Base-by-base conservation (phyloP, 1,140 invertebrate genomes). In the Mylabris phalerata region DNA sequence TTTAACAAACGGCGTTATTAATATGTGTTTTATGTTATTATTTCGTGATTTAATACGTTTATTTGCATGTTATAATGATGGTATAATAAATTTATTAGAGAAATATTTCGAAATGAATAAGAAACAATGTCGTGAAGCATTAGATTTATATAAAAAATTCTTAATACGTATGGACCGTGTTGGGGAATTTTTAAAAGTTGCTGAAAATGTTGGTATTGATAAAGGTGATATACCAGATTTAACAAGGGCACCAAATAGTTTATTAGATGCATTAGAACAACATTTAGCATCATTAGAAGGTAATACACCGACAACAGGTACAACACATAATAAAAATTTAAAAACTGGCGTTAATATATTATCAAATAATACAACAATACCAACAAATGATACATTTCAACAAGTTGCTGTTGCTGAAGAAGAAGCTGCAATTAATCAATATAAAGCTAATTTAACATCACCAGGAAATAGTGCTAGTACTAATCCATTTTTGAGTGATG, bases 61-160 rank as follows among this genome's bases (percentile, higher is more conserved):
- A 59, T 99, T 99, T 83, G 98, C 97, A 47, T 98, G 97, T 76
- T 99, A 99, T 79, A 99, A 99, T 78, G 98, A 99, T 79, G 97
- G 95, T 62, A 97, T 99, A 63, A 99, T 99, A 69, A 99, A 99
- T 82, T 83, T 99, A 60, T 78, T 99, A 76, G 94, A 97, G 77
- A 97, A 99, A 79, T 99, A 96, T 81, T 99, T 99, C 80, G 95
- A 98, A 76, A 98, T 99, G 95, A 98, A 99, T 77, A 99, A 98
- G 75, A 99, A 99, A 75, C 90, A 92, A 72, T 96, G 93, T 72
- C 84, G 94, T 71, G 97, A 99, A 75, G 96, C 95, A 59, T 82
- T 99, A 71, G 98, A 99, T 74, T 84, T 98, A 61, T 99, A 99
- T 77, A 99, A 99, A 79, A 98, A 97, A 77, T 99, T 99, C 78